Evolutionary conservation across 2,888 invertebrate species (phyloP).

Genomic region (Ennomos fuscantarius): DNA sequence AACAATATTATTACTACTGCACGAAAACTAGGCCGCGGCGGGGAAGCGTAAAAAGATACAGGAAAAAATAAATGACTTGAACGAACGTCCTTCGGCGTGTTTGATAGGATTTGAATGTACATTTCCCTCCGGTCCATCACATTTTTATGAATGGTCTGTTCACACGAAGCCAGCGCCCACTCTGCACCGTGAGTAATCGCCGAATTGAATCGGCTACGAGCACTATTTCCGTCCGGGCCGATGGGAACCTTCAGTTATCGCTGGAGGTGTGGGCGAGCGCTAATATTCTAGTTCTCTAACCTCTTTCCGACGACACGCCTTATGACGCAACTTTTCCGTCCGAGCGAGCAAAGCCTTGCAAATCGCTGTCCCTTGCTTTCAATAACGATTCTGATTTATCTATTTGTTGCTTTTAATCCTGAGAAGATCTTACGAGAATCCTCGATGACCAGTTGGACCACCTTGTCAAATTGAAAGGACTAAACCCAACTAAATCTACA

Average conservation of each 20-base stretch:
- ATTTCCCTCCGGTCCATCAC: constrained; percentile 1
- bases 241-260: constrained; percentile 54
- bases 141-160: constrained; percentile 14
- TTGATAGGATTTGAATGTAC: not conserved
- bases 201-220: constrained; percentile 60
- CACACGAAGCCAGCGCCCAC: constrained; percentile 36
- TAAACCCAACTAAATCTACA: no score
- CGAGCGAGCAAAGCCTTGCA: constrained; percentile 25
- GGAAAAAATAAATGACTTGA: no score
- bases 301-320: constrained; percentile 53
- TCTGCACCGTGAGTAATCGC: constrained; percentile 65
- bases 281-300: constrained; percentile 63
- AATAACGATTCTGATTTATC: constrained; percentile 11
- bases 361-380: constrained; percentile 34
- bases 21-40: no score
- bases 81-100: no score
- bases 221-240: constrained; percentile 64
- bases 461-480: no score
- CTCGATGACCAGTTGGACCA: no score
- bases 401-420: no score
- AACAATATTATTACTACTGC: no score
- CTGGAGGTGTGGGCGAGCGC: constrained; percentile 57
- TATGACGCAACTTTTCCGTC: constrained; percentile 44
- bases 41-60: no score
- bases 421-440: no score